phyloP scores from a whole-genome alignment of 2,113 vertebrate genomes.

The Trogon melanurus region DNA sequence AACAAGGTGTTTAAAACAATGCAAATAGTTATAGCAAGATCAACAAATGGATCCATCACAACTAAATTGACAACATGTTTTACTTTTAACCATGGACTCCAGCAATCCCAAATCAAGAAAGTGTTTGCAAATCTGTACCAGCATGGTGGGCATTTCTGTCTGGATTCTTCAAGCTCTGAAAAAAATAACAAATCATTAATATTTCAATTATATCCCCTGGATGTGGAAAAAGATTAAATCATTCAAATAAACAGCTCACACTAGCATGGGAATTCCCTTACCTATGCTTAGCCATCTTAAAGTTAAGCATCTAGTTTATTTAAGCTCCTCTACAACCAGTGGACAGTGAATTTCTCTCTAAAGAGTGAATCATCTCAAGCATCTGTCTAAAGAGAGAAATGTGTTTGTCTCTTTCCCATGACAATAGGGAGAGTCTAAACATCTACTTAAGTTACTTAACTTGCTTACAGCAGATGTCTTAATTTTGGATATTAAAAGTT shows the following conservation, averaged over 20 bases:
- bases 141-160: constrained; percentile 90
- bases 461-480: not conserved
- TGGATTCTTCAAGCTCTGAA: constrained; percentile 93
- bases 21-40: constrained; percentile 94
- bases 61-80: constrained; percentile 85
- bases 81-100: constrained; percentile 89
- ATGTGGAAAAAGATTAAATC: not conserved
- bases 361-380: not conserved
- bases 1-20: constrained; percentile 97
- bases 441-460: not conserved
- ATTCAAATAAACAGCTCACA: not conserved
- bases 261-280: not conserved
- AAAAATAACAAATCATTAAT: not conserved
- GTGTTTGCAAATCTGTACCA: constrained; percentile 91
- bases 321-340: not conserved
- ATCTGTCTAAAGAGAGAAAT: not conserved
- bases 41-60: constrained; percentile 96
- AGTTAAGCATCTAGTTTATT: not conserved
- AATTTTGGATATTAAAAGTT: not conserved
- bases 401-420: not conserved
- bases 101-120: constrained; percentile 96
- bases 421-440: not conserved
- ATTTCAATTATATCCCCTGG: not conserved
- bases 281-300: not conserved
- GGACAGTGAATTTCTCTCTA: not conserved